Evolutionary conservation across 2,888 invertebrate genomes (phyloP).

Genomic region (Hydroisotoma schaefferi): DNA sequence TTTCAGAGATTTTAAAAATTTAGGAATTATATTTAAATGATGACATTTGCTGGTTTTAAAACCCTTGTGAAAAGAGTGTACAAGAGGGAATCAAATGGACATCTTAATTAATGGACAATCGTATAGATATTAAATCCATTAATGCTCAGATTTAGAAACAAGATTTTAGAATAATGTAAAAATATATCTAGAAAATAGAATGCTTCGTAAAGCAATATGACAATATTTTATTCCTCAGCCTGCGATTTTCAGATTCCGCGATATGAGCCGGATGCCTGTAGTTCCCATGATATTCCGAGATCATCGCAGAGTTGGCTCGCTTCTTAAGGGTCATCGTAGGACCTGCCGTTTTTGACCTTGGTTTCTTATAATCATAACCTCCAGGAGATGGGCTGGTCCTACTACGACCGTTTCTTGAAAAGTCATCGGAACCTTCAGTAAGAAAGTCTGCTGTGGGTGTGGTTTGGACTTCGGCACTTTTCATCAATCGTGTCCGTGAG

Average conservation of each 20-base stretch:
- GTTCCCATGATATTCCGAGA: slow-evolving; percentile 35
- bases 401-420: no score
- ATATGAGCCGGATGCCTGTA: slow-evolving; percentile 31
- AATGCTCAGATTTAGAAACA: no score
- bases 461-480: slow-evolving; percentile 29
- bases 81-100: no score
- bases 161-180: no score
- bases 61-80: no score
- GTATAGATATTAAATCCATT: no score
- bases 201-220: slow-evolving; percentile 40
- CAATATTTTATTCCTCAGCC: slow-evolving; percentile 36
- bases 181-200: slow-evolving; percentile 39
- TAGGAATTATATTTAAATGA: no score
- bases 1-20: no score
- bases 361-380: background rate
- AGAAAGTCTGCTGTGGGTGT: no score
- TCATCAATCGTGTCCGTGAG: slow-evolving; percentile 23
- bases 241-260: slow-evolving; percentile 26
- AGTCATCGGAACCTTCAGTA: no score
- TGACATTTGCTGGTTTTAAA: no score
- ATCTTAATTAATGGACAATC: no score
- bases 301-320: slow-evolving; percentile 5
- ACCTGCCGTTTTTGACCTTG: slow-evolving; percentile 26
- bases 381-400: background rate
- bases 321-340: background rate